These are phyloP conservation scores for Drosophila nebulosa DNA, from an alignment of 1,140 invertebrate genomes.

Conservation along the genomic window DNA sequence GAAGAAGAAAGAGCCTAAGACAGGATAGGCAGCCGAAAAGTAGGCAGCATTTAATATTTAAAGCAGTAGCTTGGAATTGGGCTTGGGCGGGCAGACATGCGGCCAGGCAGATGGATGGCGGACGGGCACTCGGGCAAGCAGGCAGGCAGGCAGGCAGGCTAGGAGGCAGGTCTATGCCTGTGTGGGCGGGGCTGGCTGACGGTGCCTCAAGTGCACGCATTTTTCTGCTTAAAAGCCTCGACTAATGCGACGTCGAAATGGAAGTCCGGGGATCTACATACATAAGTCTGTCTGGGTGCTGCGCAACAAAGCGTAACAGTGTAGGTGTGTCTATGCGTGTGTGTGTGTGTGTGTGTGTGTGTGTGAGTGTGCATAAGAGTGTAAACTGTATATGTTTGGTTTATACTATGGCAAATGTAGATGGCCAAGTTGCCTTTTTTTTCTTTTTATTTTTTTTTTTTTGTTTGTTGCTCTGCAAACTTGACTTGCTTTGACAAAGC, in stretches of 20 bases:
- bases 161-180: not conserved
- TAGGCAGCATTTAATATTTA: slow-evolving; percentile 54
- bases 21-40: slow-evolving; percentile 34
- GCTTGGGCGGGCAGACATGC: no score
- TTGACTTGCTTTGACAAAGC: slow-evolving; percentile 58
- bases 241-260: slow-evolving; percentile 63
- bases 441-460: not conserved
- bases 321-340: slow-evolving; percentile 14
- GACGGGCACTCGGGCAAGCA: not conserved
- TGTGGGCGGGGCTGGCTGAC: not conserved
- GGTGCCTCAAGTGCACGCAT: slow-evolving; percentile 70
- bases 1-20: not conserved
- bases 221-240: slow-evolving; percentile 78
- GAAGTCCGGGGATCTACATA: slow-evolving; percentile 39
- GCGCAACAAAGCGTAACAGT: slow-evolving; percentile 67
- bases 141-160: no score
- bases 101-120: no score
- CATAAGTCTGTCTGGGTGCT: slow-evolving; percentile 56
- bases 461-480: not conserved
- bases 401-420: slow-evolving; percentile 42
- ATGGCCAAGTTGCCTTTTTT: slow-evolving; percentile 12
- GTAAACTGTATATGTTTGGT: slow-evolving; percentile 70
- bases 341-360: slow-evolving; percentile 6
- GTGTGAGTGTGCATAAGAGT: slow-evolving; percentile 26
- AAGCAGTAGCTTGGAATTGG: slow-evolving; percentile 17